Conservation (phyloP, 2,797 vertebrate species). For the Coccyzus lansbergi region DNA sequence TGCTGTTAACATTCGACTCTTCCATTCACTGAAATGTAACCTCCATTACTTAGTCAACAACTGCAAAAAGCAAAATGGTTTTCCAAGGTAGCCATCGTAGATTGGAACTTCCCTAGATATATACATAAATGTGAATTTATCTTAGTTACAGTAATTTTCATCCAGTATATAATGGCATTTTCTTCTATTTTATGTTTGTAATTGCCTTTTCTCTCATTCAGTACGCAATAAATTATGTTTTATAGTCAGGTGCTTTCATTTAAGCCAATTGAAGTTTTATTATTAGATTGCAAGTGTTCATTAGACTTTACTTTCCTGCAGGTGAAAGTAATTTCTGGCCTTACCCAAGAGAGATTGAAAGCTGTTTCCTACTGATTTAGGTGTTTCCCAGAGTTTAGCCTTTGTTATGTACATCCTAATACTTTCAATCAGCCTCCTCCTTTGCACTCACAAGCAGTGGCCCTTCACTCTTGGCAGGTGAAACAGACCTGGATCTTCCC, state of each 20-base stretch:
- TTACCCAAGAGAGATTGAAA: neutral
- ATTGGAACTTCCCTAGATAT: neutral
- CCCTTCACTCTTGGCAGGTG: neutral
- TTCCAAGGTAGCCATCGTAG: neutral
- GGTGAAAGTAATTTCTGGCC: slow-evolving; percentile 9
- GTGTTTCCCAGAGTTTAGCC: slow-evolving; percentile 9
- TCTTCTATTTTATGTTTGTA: slow-evolving; percentile 18
- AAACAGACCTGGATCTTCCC: neutral
- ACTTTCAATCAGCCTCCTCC: neutral
- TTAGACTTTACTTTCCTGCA: slow-evolving; percentile 15
- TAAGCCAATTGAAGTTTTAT: slow-evolving; percentile 38
- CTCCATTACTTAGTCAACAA: neutral
- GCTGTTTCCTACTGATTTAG: slow-evolving; percentile 19
- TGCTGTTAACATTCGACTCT: neutral
- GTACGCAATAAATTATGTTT: slow-evolving; percentile 38
- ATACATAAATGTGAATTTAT: slow-evolving; percentile 6
- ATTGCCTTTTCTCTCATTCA: slow-evolving; percentile 46
- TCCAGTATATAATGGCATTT: neutral
- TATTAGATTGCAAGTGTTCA: slow-evolving; percentile 2
- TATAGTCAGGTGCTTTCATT: slow-evolving; percentile 23
- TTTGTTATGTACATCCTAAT: neutral
- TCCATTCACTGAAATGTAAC: neutral
- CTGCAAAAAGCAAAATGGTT: neutral
- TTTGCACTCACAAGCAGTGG: neutral
- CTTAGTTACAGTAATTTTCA: slow-evolving; percentile 36